Evolutionary conservation across 1,140 invertebrate species (phyloP), one percentile per base, ranked within the genome.

Genomic region (Lucilia sericata): DNA sequence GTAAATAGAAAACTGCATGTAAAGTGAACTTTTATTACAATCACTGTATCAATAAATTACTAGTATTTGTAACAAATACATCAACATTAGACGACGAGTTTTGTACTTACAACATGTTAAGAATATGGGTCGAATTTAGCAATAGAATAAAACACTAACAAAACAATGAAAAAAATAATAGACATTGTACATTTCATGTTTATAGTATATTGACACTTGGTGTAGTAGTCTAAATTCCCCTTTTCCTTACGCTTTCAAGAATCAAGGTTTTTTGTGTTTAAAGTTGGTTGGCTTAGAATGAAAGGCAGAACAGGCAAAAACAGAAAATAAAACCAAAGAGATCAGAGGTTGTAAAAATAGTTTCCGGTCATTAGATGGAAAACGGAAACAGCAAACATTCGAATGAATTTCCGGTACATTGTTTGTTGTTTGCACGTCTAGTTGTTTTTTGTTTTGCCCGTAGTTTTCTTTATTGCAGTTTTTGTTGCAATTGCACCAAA

Each of bases 361-460:
- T 82, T 85, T 85, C 84, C 84, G 65, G 84, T 85, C 84, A 85
- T 85, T 85, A 85, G 55, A 82, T 86, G 88, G 87, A 88, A 88
- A 85, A 87, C 88, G 88, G 88, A 89, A 89, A 88, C 88, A 86
- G 88, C 87, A 87, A 87, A 87, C 88, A 89, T 88, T 89, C 87
- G 87, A 87, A 88, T 87, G 82, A 84, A 84, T 84, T 88, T 89
- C 88, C 88, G 85, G 84, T 85, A 65, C 65, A 74, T 82, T 47
- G 51, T 82, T 82, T 82, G 82, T 74, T 80, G 76, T 80, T 80
- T 47, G 76, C 76, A 80, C 76, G 42, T 80, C 76, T 78, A 78
- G 55, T 82, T 49, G 49, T 55, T 82, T 76, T 76, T 42, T 17
- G 49, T 55, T 82, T 76, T 76, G 13, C 7, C 49, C 13, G 49